A percentile compares a stretch with the other conserved stretches of the same genome.
phyloP scores from a whole-genome alignment of 2,888 invertebrate species.

The Apodemia mormo region DNA sequence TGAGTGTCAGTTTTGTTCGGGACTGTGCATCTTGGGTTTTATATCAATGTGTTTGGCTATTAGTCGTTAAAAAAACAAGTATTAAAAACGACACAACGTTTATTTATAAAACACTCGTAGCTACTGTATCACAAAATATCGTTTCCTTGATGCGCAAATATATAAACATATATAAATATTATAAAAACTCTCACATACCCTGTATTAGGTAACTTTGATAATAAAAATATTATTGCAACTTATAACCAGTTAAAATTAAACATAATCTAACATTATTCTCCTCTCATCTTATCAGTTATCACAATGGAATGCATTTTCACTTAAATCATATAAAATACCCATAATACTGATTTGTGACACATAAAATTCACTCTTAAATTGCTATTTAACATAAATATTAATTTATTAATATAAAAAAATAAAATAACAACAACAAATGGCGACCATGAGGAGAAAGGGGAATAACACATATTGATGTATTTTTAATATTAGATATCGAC shows the following conservation, averaged over 20 bases:
- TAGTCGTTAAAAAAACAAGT: constrained; percentile 15
- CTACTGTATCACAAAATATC: constrained; percentile 34
- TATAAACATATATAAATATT: constrained; percentile 38
- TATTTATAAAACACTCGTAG: constrained; percentile 34
- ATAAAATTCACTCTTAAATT: not conserved
- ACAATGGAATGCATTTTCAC: constrained; percentile 51
- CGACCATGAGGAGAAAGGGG: too few relatives aligned
- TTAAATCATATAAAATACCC: constrained; percentile 41
- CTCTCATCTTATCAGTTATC: constrained; percentile 31
- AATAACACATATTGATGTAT: too few relatives aligned
- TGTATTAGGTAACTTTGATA: constrained; percentile 16
- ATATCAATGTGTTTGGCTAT: too few relatives aligned
- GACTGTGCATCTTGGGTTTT: too few relatives aligned
- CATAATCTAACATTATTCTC: not conserved
- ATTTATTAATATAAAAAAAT: not conserved
- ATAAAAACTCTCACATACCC: constrained; percentile 43
- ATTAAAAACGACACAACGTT: constrained; percentile 32
- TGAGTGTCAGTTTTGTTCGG: too few relatives aligned
- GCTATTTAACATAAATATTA: constrained; percentile 8
- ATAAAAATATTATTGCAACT: constrained; percentile 5
- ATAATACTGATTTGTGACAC: constrained; percentile 68
- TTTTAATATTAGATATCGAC: too few relatives aligned
- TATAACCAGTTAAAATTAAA: not conserved
- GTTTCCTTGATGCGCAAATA: constrained; percentile 19
- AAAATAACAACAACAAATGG: too few relatives aligned